Conservation (phyloP, 2,888 invertebrate genomes). For the Macrophya alboannulata region DNA sequence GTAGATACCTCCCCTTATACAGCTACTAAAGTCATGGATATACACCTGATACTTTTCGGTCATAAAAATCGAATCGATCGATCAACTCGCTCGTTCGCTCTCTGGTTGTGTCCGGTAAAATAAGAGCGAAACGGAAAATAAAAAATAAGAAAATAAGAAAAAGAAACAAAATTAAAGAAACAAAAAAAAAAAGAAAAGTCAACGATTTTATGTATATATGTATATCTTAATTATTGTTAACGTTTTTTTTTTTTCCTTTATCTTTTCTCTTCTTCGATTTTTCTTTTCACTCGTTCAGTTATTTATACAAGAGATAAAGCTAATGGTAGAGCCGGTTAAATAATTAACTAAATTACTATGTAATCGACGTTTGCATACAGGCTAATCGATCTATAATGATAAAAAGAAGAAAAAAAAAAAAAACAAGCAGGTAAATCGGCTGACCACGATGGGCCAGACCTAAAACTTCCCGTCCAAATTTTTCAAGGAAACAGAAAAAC, state of each 20-base stretch:
- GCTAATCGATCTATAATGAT: no score
- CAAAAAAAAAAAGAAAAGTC: neutral
- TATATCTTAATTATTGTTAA: neutral
- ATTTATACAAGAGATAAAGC: neutral
- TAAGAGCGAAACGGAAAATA: neutral
- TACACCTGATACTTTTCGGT: conserved; percentile 27
- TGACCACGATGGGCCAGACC: no score
- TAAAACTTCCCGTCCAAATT: no score
- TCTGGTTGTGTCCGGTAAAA: neutral
- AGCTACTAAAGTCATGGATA: conserved; percentile 25
- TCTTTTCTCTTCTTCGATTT: neutral
- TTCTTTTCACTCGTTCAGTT: neutral
- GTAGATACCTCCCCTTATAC: neutral
- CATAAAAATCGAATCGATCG: conserved; percentile 34
- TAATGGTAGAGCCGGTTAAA: no score
- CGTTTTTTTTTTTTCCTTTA: neutral
- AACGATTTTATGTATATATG: neutral
- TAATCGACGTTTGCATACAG: no score
- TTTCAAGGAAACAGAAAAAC: no score
- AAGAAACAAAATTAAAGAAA: neutral
- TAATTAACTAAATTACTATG: no score
- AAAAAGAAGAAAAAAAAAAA: no score
- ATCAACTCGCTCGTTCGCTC: neutral
- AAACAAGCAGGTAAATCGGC: no score
- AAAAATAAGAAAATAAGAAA: neutral